These are phyloP conservation scores for Polyodon spathula DNA, from an alignment of 2,113 vertebrate species.

Conservation along the genomic window DNA sequence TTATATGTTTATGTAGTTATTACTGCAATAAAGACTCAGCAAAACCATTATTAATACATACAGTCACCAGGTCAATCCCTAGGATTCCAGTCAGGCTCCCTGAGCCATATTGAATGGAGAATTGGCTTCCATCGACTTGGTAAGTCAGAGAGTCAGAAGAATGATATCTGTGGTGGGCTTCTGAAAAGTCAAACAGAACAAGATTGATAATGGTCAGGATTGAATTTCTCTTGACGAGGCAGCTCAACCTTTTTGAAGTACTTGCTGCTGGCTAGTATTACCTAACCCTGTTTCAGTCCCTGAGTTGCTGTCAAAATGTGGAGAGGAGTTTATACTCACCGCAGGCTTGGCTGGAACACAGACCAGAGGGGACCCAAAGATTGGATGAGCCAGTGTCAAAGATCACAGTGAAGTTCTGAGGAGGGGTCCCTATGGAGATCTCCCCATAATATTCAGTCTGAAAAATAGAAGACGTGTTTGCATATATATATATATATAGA, in stretches of 20 bases:
- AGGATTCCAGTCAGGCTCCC: constrained; percentile 58
- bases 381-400: constrained; percentile 61
- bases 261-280: not conserved
- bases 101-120: constrained; percentile 61
- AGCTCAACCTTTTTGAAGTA: too few relatives aligned
- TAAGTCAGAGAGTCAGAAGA: constrained; percentile 51
- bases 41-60: constrained; percentile 34
- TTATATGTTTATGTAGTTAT: not conserved
- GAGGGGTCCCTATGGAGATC: constrained; percentile 46
- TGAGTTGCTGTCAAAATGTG: not conserved
- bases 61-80: constrained; percentile 46
- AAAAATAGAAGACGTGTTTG: not conserved
- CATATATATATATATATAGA: too few relatives aligned
- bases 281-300: not conserved
- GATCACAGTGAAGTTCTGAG: constrained; percentile 57
- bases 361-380: constrained; percentile 59
- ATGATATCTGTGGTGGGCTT: constrained; percentile 30
- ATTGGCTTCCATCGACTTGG: constrained; percentile 32
- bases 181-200: constrained; percentile 21
- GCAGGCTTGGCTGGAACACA: constrained; percentile 52
- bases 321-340: constrained; percentile 32
- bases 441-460: constrained; percentile 56
- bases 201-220: not conserved
- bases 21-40: not conserved
- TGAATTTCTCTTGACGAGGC: too few relatives aligned